Percentiles rank a stretch among this genome's conserved stretches.
These are phyloP conservation scores for Procambarus clarkii DNA, from an alignment of 1,140 invertebrate genomes.

Conservation along the genomic window DNA sequence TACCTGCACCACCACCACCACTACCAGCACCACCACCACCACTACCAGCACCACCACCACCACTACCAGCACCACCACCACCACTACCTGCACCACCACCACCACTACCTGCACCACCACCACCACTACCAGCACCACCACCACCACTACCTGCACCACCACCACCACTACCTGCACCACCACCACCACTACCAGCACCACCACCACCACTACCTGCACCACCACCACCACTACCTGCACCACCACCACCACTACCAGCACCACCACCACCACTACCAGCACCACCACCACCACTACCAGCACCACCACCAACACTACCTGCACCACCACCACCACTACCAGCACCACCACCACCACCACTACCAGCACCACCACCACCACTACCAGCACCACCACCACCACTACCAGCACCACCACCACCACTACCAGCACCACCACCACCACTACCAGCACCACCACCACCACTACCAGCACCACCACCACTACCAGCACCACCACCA, in stretches of 20 bases:
- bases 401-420: neutral
- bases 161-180: too few relatives aligned
- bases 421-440: neutral
- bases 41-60: neutral
- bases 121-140: neutral
- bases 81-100: neutral
- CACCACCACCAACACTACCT: neutral
- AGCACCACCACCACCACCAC: neutral
- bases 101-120: too few relatives aligned
- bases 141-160: neutral
- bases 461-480: neutral
- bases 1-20: too few relatives aligned
- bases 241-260: too few relatives aligned
- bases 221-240: neutral
- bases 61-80: neutral
- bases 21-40: neutral
- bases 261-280: neutral
- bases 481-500: neutral
- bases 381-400: neutral
- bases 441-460: neutral
- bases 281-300: neutral
- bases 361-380: neutral
- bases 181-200: neutral
- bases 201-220: neutral
- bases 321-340: too few relatives aligned